These are phyloP conservation scores for Epicauta chinensis DNA, from an alignment of 1,140 invertebrate species.

Conservation along the genomic window DNA sequence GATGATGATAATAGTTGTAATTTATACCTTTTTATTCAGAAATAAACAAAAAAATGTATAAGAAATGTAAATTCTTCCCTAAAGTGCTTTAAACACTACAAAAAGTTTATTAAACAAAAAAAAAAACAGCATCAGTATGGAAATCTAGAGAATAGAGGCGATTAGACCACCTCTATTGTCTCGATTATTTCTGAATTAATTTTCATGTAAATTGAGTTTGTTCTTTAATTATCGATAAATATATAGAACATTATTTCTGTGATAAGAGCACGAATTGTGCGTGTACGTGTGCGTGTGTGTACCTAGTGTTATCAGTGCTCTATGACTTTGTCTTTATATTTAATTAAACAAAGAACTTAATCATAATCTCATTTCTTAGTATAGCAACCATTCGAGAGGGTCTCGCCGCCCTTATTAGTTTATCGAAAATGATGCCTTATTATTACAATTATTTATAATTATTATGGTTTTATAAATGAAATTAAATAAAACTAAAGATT, in stretches of 20 bases:
- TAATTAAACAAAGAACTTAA: background rate
- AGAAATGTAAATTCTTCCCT: slow-evolving; percentile 43
- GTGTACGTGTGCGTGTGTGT: slow-evolving; percentile 21
- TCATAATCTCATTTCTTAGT: background rate
- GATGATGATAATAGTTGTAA: background rate
- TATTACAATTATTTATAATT: background rate
- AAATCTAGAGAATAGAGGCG: background rate
- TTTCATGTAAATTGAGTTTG: slow-evolving; percentile 24
- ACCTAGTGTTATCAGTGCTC: slow-evolving; percentile 10
- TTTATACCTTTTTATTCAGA: background rate
- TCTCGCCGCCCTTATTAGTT: background rate
- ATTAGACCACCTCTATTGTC: too few species aligned
- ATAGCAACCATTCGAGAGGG: background rate
- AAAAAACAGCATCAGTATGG: background rate
- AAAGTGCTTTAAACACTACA: slow-evolving; percentile 43
- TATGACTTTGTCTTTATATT: slow-evolving; percentile 1
- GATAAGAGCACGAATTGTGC: slow-evolving; percentile 24
- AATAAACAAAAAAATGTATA: slow-evolving; percentile 6
- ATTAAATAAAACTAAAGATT: slow-evolving; percentile 9
- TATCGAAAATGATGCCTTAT: slow-evolving; percentile 26
- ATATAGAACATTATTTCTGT: slow-evolving; percentile 27
- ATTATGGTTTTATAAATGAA: too few species aligned
- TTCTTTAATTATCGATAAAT: slow-evolving; percentile 12
- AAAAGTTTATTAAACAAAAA: slow-evolving; percentile 20
- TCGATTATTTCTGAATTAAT: slow-evolving; percentile 1